Evolutionary conservation across 92 coral and sea anemone species (phyloP).

Genomic region (Phenganax marumi): DNA sequence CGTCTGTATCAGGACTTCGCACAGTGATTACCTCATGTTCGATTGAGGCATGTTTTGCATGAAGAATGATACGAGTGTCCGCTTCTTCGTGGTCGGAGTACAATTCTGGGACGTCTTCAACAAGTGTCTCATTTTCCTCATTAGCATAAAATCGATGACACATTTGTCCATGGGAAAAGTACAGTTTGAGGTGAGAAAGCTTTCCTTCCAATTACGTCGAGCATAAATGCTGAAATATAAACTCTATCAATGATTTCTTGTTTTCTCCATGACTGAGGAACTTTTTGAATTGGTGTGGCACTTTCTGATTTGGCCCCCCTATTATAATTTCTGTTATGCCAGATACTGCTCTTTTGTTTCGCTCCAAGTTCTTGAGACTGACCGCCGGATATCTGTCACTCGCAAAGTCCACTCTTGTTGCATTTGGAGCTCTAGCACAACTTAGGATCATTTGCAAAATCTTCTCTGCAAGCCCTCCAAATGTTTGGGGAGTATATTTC

Average conservation of each 20-base stretch:
- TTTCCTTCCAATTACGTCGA: background rate
- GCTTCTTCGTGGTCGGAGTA: background rate
- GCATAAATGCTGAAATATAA: background rate
- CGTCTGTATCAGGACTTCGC: background rate
- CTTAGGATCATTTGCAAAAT: background rate
- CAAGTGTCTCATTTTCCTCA: background rate
- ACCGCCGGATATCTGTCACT: background rate
- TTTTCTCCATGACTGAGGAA: slow-evolving; percentile 11
- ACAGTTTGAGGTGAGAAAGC: background rate
- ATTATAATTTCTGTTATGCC: slow-evolving; percentile 8
- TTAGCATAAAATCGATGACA: background rate
- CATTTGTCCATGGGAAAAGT: slow-evolving; percentile 5
- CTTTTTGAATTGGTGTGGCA: background rate
- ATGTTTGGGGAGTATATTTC: slow-evolving; percentile 3
- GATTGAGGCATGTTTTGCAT: slow-evolving; percentile 5
- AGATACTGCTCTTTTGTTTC: slow-evolving; percentile 12
- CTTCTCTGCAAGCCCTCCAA: slow-evolving; percentile 4
- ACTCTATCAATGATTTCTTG: background rate
- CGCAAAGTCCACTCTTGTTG: background rate
- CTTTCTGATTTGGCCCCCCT: slow-evolving; percentile 5
- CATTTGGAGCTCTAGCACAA: background rate
- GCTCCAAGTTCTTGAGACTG: background rate
- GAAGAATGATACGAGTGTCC: background rate
- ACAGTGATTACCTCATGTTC: background rate
- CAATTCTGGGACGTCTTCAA: background rate